These are phyloP conservation scores for Hippocampus guttulatus DNA, from an alignment of 2,113 vertebrate species.

Conservation along the genomic window DNA sequence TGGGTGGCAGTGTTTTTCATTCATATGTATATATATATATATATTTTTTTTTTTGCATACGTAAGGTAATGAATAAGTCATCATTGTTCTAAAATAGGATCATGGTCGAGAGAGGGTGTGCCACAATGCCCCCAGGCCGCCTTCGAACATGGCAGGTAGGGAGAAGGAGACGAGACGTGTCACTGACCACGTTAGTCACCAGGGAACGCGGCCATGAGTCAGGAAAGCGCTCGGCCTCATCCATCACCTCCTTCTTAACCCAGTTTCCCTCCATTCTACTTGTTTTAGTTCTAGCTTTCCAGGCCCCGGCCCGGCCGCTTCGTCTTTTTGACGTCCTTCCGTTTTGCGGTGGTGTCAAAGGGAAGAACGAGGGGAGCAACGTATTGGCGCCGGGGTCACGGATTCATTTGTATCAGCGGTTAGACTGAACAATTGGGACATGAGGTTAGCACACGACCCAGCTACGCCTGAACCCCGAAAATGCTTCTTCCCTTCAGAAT, in stretches of 20 bases:
- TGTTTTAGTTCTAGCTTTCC: not conserved
- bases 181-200: constrained; percentile 8
- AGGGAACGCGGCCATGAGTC: constrained; percentile 1
- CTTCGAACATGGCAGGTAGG: not conserved
- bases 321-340: not conserved
- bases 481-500: no score
- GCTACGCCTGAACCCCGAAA: no score
- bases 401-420: no score
- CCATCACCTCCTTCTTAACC: not conserved
- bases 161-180: not conserved
- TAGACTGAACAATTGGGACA: no score
- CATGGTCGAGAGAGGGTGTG: not conserved
- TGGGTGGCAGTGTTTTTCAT: no score
- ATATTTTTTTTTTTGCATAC: not conserved
- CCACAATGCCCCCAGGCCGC: not conserved
- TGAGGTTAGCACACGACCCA: no score
- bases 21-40: no score
- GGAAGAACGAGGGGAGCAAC: not conserved
- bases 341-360: not conserved
- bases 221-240: not conserved
- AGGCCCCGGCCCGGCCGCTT: not conserved
- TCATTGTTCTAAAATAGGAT: not conserved
- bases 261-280: not conserved
- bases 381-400: no score
- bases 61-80: not conserved